Conservation (phyloP, 2,888 invertebrate genomes). For the Atherix ibis region DNA sequence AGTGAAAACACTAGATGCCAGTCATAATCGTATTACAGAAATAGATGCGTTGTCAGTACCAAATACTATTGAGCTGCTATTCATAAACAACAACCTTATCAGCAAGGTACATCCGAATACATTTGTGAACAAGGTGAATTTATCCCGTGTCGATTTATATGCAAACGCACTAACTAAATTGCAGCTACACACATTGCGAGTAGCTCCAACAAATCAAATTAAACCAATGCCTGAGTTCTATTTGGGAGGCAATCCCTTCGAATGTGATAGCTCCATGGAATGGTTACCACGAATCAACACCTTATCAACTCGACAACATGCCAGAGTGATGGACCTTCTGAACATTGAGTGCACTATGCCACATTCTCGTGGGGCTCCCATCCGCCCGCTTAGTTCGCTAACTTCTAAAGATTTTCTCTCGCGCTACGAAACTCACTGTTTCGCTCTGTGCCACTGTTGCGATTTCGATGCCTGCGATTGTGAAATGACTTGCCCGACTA, state of each 20-base stretch:
- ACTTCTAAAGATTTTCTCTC: slow-evolving; percentile 82
- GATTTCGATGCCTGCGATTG: slow-evolving; percentile 95
- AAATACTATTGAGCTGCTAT: slow-evolving; percentile 71
- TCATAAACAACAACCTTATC: slow-evolving; percentile 79
- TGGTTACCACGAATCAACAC: slow-evolving; percentile 85
- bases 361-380: slow-evolving; percentile 65
- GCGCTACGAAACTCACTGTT: slow-evolving; percentile 85
- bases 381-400: slow-evolving; percentile 60
- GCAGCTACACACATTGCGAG: slow-evolving; percentile 64
- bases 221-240: slow-evolving; percentile 75
- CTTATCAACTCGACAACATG: slow-evolving; percentile 70
- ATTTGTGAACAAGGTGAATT: slow-evolving; percentile 67
- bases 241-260: slow-evolving; percentile 83
- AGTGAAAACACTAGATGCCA: slow-evolving; percentile 78
- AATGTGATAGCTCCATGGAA: slow-evolving; percentile 91
- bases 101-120: slow-evolving; percentile 68
- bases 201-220: slow-evolving; percentile 46
- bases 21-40: slow-evolving; percentile 74
- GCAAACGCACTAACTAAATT: slow-evolving; percentile 72
- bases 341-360: slow-evolving; percentile 80
- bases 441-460: slow-evolving; percentile 89
- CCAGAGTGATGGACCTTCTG: slow-evolving; percentile 77
- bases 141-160: slow-evolving; percentile 79
- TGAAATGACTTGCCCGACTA: slow-evolving; percentile 89
- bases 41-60: slow-evolving; percentile 71